Evolutionary conservation across 2,797 vertebrate genomes (phyloP).

Genomic region (Bradypodion pumilum): DNA sequence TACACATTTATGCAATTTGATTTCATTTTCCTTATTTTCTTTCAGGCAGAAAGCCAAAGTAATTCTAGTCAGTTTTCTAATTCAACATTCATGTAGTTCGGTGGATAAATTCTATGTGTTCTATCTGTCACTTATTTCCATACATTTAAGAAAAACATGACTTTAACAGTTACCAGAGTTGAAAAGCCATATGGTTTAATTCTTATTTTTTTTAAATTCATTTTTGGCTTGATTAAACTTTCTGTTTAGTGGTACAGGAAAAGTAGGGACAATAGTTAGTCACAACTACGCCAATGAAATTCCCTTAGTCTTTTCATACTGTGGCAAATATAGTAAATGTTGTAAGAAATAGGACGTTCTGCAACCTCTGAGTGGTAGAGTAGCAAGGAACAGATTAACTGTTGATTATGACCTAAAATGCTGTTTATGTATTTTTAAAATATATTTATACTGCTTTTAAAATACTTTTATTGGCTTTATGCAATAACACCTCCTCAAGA

Average conservation of each 20-base stretch:
- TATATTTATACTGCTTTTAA: too few species aligned
- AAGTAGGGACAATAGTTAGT: too few species aligned
- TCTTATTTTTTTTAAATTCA: too few species aligned
- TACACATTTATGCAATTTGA: background rate
- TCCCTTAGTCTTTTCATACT: background rate
- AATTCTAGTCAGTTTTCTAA: background rate
- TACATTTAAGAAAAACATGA: background rate
- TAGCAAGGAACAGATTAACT: background rate
- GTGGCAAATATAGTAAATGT: background rate
- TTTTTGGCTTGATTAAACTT: background rate
- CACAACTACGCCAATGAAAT: background rate
- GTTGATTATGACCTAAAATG: too few species aligned
- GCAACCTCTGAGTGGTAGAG: background rate
- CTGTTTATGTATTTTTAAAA: too few species aligned
- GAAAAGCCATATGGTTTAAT: background rate
- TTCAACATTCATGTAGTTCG: background rate
- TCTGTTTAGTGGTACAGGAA: background rate
- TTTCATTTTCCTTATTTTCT: background rate
- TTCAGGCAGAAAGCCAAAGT: background rate
- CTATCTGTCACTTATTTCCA: background rate
- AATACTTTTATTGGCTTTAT: too few species aligned
- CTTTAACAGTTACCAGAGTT: background rate
- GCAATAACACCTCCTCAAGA: background rate
- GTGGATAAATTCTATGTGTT: background rate
- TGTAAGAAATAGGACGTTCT: background rate